phyloP scores from a whole-genome alignment of 2,113 vertebrate genomes.

The Tringa solitaria region DNA sequence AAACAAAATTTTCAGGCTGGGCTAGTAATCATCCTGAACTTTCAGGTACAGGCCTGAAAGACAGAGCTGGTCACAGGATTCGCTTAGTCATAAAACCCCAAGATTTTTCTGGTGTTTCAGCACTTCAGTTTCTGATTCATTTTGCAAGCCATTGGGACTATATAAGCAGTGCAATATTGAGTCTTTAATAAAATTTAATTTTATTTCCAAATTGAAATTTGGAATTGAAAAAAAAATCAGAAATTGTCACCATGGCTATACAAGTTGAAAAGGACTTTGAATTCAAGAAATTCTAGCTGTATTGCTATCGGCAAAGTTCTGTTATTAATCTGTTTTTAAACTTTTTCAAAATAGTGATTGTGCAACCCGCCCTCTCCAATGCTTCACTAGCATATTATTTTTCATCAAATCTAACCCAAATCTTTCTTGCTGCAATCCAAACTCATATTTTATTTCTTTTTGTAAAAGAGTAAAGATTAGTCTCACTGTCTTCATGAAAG shows the following conservation, averaged over 20 bases:
- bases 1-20: not conserved
- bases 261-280: not conserved
- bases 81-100: not conserved
- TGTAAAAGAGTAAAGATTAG: not conserved
- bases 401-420: not conserved
- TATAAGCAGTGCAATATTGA: not conserved
- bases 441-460: not conserved
- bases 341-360: not conserved
- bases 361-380: not conserved
- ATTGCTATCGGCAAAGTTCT: not conserved
- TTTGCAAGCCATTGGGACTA: not conserved
- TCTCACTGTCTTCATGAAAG: not conserved
- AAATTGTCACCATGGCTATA: not conserved
- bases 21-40: not conserved
- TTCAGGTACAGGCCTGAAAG: not conserved
- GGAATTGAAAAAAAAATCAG: not conserved
- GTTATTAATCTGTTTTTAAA: not conserved
- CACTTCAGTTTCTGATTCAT: not conserved
- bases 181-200: not conserved
- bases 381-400: not conserved
- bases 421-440: not conserved
- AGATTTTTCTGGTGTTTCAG: not conserved
- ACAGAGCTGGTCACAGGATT: not conserved
- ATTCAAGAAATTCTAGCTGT: not conserved
- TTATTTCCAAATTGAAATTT: not conserved